Percentiles rank a stretch among this genome's conserved stretches.
Conservation (phyloP, 2,113 vertebrate genomes). For the Ovis canadensis region DNA sequence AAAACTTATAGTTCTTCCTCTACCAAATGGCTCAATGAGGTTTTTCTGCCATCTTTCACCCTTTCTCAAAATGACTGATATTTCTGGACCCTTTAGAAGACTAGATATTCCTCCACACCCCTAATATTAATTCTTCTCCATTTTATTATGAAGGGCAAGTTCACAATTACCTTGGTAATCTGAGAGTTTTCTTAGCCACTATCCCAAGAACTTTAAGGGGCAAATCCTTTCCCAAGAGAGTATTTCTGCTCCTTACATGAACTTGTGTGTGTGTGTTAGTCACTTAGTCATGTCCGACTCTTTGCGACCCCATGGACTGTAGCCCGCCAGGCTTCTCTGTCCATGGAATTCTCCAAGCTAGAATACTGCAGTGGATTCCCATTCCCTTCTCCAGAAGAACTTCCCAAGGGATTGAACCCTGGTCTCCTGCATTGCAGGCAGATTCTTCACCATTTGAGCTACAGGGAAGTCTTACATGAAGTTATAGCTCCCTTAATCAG, state of each 20-base stretch:
- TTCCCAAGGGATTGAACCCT: not conserved
- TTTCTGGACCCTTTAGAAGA: not conserved
- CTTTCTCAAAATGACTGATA: not conserved
- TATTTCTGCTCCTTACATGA: not conserved
- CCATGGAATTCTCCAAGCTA: not conserved
- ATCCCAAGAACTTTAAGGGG: not conserved
- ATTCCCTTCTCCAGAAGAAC: not conserved
- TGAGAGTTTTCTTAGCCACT: not conserved
- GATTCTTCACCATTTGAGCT: not conserved
- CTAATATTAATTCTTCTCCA: not conserved
- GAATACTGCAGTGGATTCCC: not conserved
- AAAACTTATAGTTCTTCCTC: not conserved
- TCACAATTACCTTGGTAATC: not conserved
- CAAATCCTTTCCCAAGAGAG: not conserved
- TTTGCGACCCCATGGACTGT: not conserved
- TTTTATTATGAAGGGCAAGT: not conserved
- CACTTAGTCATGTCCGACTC: accelerated
- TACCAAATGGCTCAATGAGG: not conserved
- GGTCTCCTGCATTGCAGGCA: not conserved
- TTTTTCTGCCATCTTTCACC: not conserved
- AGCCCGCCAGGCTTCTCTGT: not conserved
- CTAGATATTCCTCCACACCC: not conserved
- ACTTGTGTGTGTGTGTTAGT: not conserved
- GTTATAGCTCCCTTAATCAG: not conserved
- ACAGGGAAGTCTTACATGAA: not conserved